These are phyloP conservation scores for Caenorhabditis inopinata DNA, from an alignment of 1,140 invertebrate species.

Conservation along the genomic window DNA sequence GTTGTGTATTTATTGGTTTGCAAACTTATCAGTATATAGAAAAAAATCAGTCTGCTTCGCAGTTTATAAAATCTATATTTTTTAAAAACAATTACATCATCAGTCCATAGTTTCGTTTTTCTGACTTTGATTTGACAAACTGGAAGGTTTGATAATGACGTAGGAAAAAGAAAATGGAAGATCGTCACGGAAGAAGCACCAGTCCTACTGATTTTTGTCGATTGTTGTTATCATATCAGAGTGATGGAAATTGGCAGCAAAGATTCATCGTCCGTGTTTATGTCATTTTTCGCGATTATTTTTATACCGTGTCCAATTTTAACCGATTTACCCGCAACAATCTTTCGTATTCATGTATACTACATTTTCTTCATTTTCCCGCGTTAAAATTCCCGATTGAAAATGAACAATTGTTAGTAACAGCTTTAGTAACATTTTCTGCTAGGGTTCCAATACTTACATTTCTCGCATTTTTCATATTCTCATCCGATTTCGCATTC, in stretches of 20 bases:
- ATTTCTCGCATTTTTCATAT: too few species aligned
- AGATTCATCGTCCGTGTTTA: not conserved
- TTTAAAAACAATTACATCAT: too few species aligned
- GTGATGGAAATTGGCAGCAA: conserved; percentile 14
- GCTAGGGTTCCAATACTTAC: too few species aligned
- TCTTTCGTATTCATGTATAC: not conserved
- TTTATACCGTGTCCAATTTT: not conserved
- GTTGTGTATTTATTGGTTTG: too few species aligned
- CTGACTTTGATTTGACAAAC: not conserved
- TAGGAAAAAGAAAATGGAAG: not conserved
- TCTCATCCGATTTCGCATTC: not conserved
- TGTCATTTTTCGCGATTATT: not conserved
- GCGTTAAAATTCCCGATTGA: not conserved
- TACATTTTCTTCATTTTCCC: not conserved
- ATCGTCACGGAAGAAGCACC: not conserved
- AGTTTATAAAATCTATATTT: too few species aligned
- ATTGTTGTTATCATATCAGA: conserved; percentile 13
- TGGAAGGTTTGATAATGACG: not conserved
- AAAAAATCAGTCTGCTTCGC: not conserved
- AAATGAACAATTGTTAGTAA: too few species aligned
- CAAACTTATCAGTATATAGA: not conserved
- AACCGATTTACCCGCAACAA: not conserved
- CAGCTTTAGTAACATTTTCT: too few species aligned
- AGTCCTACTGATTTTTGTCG: conserved; percentile 22
- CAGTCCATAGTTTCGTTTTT: not conserved